Base-by-base conservation (phyloP, 2,888 invertebrate species). In the Drepana falcataria region DNA sequence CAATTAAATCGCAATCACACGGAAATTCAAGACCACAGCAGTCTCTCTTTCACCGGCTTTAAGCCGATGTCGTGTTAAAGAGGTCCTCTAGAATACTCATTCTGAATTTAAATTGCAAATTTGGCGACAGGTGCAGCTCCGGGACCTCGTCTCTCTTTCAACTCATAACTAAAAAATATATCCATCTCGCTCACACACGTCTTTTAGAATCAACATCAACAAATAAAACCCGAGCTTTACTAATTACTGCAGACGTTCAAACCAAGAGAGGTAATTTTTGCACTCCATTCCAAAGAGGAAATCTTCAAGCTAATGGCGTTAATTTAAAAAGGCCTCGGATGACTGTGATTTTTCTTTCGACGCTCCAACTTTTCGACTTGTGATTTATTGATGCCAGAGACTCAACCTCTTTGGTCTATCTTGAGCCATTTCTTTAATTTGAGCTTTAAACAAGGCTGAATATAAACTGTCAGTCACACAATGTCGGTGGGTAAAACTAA, bases 51-150 rank as follows among this genome's bases (percentile, higher is more conserved):
- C 80, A 21, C 21, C 21, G 82, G 79, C 84, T 86, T 89, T 86
- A 88, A 89, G 85, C 90, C 91, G 91, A 91, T 91, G 90, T 91
- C 91, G 91, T 91, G 91, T 91, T 91, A 91, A 91, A 87, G 87
- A 91, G 90, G 85, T 88, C 87, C 87, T 90, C 81, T 74, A 67
- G 81, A 90, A 89, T 88, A 88, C 87, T 89, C 88, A 85, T 87
- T 83, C 58, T 74, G 80, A 85, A 91, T 91, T 91, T 91, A 91
- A 91, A 91, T 91, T 91, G 91, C 89, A 91, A 91, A 91, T 91
- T 89, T 77, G 83, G 86, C 69, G 87, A 85, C 90, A 90, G 90
- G 90, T 90, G 91, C 90, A 90, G 80, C 78, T 73, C 77, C 77
- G 68, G 81, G 78, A 85, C 84, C 65, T 61, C 60, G 68, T 70